Base-by-base conservation (phyloP, 2,888 invertebrate species). In the Caenorhabditis sp. region DNA sequence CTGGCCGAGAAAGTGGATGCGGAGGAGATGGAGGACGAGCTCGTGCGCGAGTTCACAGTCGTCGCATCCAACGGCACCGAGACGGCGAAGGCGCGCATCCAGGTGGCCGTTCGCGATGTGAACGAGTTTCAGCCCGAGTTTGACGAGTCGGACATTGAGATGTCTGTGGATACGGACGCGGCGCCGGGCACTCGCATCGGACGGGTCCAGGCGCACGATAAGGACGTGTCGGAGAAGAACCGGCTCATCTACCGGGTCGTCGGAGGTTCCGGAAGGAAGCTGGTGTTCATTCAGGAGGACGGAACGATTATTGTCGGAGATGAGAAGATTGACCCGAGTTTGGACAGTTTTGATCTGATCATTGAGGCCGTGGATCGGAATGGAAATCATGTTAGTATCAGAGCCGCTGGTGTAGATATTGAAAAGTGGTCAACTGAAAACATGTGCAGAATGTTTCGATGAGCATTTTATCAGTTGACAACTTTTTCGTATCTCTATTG, bases 121-220 rank as follows among this genome's bases (percentile, higher is more conserved):
- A 83, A 88, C 70, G 88, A 87, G 55, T 85, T 81, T 66, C 32
- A 56, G 15, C 88, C 88, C 1, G 63, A 72, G 48, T 88, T 88
- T 45, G 72, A 66, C 9, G 77, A 80, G 55, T 46, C 71, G n/a
- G 72, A 55, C 27, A 53, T 65, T 37, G 72, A 59, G 45, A 56
- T 70, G 63, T 76, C 63, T 9, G 17, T 50, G 22, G 70, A 71
- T 9, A 7, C 17, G 4, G 58, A 68, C 6, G 24, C 72, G n/a
- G 27, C 45, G 6, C 78, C 79, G 11, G 87, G 83, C 22, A 72
- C 74, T 4, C 37, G 50, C 1, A 79, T 87, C 27, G 84, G 84
- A 13, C 53, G 74, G 37, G 77, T 88, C 2, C 20, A 72, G 5
- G 87, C 87, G 3, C 73, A 65, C 9, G 87, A 87, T 68, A 65